Base-by-base conservation (phyloP, 35 echinoderm and acorn worm species). In the Nesometra sesokonis region DNA sequence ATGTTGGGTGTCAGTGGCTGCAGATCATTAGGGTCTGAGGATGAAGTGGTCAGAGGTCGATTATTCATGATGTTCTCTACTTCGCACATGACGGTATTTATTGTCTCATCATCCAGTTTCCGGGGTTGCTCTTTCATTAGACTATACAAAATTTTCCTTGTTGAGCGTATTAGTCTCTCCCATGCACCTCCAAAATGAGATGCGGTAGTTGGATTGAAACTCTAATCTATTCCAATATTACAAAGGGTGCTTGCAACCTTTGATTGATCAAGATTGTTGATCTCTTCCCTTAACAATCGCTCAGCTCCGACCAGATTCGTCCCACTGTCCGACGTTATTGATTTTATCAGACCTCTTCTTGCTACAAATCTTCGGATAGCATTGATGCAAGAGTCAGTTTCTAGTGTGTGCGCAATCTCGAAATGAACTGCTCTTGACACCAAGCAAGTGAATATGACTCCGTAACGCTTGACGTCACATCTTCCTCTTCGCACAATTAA, bases 61-160 rank as follows among this genome's bases (percentile, higher is more conserved):
- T 76, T 85, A n/a, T 93, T 93, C 0, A 93, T 79, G 0, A 85
- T 52, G 33, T 81, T 32, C 67, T 93, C 87, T 9, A 93, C 92
- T 82, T 82, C 84, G 34, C 87, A 89, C 46, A 93, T 82, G 21
- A 93, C 32, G 13, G 92, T 89, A 34, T 8, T 5, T 35, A 87
- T 52, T 23, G 19, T 34, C 5, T 32, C 80, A 29, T 21, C 32
- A 39, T 37, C 47, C 46, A 85, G 47, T 80, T 8, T 77, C 39
- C 4, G 15, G 15, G 5, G 15, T 43, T 43, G 39, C n/a, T 43
- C 39, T 43, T 43, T 4, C 15, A 43, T 4, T 43, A 43, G 5
- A 7, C 39, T 15, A 43, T 43, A 7, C 4, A 43, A 7, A 15
- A 43, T 15, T 15, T 43, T 43, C 5, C 39, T 4, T 15, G 15